Conservation (phyloP, 2,888 invertebrate species). For the Drosophila trichaetosa region DNA sequence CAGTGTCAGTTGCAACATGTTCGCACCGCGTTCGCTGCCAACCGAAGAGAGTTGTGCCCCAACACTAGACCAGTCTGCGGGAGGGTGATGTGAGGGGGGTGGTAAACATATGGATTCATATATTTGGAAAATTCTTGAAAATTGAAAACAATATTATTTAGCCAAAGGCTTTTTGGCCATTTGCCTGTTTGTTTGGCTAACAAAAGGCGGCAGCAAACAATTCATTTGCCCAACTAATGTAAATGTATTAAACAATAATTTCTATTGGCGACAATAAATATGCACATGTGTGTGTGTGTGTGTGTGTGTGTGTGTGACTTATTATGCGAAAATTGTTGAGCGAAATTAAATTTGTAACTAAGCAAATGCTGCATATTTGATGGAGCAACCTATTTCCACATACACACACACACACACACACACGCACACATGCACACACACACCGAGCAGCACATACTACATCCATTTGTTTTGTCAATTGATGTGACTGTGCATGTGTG, state of each 20-base stretch:
- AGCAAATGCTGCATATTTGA: slow-evolving; percentile 77
- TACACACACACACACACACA: not conserved
- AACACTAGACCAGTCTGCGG: not conserved
- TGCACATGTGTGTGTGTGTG: not conserved
- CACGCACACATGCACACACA: not conserved
- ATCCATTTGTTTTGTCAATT: slow-evolving; percentile 11
- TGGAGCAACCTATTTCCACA: slow-evolving; percentile 27
- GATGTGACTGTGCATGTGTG: slow-evolving; percentile 56
- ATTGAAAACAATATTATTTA: slow-evolving; percentile 32
- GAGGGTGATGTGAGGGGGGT: not conserved
- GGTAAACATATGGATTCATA: not conserved
- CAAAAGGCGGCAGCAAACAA: slow-evolving; percentile 23
- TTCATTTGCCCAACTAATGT: slow-evolving; percentile 38
- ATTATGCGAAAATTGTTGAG: slow-evolving; percentile 50
- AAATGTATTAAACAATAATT: slow-evolving; percentile 45
- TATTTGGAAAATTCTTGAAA: slow-evolving; percentile 32
- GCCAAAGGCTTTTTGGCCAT: slow-evolving; percentile 30
- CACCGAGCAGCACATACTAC: not conserved
- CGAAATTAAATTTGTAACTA: slow-evolving; percentile 73
- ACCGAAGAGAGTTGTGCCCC: slow-evolving; percentile 10
- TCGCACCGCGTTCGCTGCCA: slow-evolving; percentile 25
- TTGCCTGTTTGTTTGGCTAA: slow-evolving; percentile 12
- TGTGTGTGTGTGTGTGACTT: slow-evolving; percentile 2
- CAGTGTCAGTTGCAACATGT: slow-evolving; percentile 40
- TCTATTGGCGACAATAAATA: not conserved